Evolutionary conservation across 2,888 invertebrate genomes (phyloP), one percentile per base, ranked within the genome.

Genomic region (Biston betularia): DNA sequence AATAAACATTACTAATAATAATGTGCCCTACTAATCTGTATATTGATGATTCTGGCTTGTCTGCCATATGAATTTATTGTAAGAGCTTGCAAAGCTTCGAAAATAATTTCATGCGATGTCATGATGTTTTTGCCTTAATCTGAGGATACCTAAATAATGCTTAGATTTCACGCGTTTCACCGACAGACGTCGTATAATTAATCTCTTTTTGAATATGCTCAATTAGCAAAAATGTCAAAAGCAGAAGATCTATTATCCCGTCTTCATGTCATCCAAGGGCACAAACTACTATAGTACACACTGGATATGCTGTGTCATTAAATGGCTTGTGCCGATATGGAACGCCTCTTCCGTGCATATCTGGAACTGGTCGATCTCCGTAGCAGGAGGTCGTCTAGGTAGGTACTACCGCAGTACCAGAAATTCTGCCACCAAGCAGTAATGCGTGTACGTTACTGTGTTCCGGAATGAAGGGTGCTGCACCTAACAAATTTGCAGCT

Each of bases 171-270:
- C 15, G 42, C 58, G 24, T 56, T 40, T 45, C 48, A 58, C 12
- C 10, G 8, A 24, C 45, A 48, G 34, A 45, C 48, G 5, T 46
- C 33, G 33, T 24, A 38, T 58, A 40, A 58, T 58, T 48, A 58
- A 58, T 58, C 49, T 40, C 10, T 33, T 8, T 55, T 56, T 48
- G 11, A 58, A 49, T 15, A 48, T 40, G 46, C 46, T 48, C 38
- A 57, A 57, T 57, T 57, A 57, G 15, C 38, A 57, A 38, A 48
- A 45, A 45, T 56, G 45, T 45, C 56, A 34, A 34, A n/a, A 45
- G 34, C 57, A 48, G 15, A 8, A 11, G 15, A 7, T 48, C 14
- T 38, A 14, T 57, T 46, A 42, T 42, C 54, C 40, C 54, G 11
- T 42, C 42, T 54, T 35, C 15, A 9, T 38, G 38, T 44, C 11